Conservation (phyloP, 2,797 vertebrate species). For the Anabacerthia variegaticeps region DNA sequence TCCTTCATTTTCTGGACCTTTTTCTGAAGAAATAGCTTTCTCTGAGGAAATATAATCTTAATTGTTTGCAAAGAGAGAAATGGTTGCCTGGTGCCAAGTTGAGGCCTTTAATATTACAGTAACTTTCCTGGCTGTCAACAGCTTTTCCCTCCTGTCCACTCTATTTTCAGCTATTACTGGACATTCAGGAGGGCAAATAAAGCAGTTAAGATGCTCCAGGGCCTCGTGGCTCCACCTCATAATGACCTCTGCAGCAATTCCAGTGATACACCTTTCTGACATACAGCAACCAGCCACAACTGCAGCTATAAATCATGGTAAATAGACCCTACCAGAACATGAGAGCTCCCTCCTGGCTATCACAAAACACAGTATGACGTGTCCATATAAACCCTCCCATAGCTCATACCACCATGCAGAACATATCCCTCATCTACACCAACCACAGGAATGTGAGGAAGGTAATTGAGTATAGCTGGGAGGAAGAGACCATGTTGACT, state of each 20-base stretch:
- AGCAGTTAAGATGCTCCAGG: slow-evolving; percentile 7
- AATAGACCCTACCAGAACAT: background rate
- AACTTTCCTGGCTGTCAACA: slow-evolving; percentile 19
- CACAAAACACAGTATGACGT: background rate
- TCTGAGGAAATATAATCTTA: background rate
- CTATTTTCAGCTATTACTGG: slow-evolving; percentile 9
- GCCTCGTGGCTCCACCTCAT: background rate
- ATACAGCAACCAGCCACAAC: background rate
- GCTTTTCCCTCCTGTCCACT: background rate
- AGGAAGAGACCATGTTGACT: background rate
- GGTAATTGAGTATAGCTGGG: background rate
- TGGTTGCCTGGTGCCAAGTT: background rate
- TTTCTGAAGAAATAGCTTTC: background rate
- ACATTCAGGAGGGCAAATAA: slow-evolving; percentile 4
- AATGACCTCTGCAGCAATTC: slow-evolving; percentile 8
- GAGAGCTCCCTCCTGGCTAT: background rate
- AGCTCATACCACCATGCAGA: background rate
- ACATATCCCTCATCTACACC: background rate
- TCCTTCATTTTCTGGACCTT: background rate
- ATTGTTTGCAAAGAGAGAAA: slow-evolving; percentile 34
- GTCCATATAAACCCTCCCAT: background rate
- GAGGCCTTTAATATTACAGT: background rate
- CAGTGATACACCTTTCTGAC: background rate
- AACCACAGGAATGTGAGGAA: background rate
- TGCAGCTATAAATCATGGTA: background rate